phyloP scores from a whole-genome alignment of 2,888 invertebrate genomes.

The Himalopsyche tibetana region DNA sequence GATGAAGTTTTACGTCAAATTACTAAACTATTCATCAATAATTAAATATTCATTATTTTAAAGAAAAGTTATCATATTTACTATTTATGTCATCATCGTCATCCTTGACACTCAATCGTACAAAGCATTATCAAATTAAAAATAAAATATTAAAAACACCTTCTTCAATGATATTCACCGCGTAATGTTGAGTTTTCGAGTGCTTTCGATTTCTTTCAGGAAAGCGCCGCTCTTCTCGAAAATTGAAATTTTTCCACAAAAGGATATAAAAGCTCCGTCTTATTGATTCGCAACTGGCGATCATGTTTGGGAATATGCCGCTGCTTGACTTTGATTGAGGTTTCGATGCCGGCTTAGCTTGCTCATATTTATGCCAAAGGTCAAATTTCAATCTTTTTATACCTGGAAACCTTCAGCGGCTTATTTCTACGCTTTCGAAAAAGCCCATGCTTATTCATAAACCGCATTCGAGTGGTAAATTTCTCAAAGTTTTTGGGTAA shows the following conservation, averaged over 20 bases:
- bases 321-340: slow-evolving; percentile 26
- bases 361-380: slow-evolving; percentile 10
- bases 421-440: background rate
- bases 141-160: slow-evolving; percentile 7
- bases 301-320: background rate
- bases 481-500: background rate
- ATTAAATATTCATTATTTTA: too few relatives aligned
- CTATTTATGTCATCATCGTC: too few relatives aligned
- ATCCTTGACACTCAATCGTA: too few relatives aligned
- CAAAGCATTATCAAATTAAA: background rate
- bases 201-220: background rate
- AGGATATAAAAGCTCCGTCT: slow-evolving; percentile 25
- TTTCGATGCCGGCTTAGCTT: background rate
- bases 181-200: background rate
- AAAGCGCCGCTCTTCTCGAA: slow-evolving; percentile 1
- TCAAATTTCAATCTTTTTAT: background rate
- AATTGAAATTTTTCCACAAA: slow-evolving; percentile 8
- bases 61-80: too few relatives aligned
- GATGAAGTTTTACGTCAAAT: too few relatives aligned
- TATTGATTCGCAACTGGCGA: slow-evolving; percentile 7
- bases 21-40: too few relatives aligned
- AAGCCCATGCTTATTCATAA: background rate
- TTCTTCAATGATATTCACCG: background rate
- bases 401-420: background rate
- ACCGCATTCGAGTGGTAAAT: background rate